Evolutionary conservation across 2,113 vertebrate genomes (phyloP).

Genomic region (Brachyhypopomus gauderio): DNA sequence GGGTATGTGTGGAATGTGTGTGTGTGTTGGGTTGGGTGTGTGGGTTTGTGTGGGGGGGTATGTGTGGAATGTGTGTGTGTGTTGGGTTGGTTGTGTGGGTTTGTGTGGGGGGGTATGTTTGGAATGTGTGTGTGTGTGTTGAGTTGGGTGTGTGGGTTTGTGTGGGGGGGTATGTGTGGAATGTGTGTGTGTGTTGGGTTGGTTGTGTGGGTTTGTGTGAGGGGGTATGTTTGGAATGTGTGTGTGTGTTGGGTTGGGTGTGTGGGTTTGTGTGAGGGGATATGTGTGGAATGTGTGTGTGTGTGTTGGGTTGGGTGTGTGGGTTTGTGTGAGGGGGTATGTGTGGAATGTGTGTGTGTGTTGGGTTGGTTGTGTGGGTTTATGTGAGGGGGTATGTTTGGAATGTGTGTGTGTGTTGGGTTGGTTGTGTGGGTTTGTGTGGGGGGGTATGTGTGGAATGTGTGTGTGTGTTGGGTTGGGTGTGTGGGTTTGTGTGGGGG

Average conservation of each 20-base stretch:
- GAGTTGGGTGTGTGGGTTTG: not conserved
- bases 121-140: not conserved
- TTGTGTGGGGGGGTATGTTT: not conserved
- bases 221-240: not conserved
- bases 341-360: not conserved
- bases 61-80: not conserved
- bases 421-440: not conserved
- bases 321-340: too few relatives aligned
- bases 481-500: not conserved
- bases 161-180: too few relatives aligned
- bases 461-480: not conserved
- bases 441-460: too few relatives aligned
- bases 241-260: not conserved
- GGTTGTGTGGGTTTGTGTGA: not conserved
- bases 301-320: not conserved
- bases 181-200: not conserved
- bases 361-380: not conserved
- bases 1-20: too few relatives aligned
- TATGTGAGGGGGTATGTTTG: not conserved
- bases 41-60: not conserved
- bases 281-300: not conserved
- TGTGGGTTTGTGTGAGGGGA: not conserved
- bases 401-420: too few relatives aligned
- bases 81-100: too few relatives aligned
- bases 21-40: not conserved